Evolutionary conservation across 2,113 vertebrate species (phyloP).

Genomic region (Seriola aureovittata): DNA sequence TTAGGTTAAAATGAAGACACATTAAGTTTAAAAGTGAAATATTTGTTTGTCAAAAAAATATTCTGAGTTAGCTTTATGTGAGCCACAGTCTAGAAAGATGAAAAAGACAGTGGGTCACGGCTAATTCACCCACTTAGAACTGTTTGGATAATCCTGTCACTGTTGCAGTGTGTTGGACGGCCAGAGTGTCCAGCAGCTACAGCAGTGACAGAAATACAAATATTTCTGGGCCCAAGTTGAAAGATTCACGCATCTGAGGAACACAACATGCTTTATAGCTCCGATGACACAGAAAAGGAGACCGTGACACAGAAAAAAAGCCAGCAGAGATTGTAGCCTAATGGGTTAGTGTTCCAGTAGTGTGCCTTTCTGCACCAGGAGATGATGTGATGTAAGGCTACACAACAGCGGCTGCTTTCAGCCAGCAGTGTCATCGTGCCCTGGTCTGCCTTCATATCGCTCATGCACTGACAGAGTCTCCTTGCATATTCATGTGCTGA

Average conservation of each 20-base stretch:
- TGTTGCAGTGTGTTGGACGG: conserved; percentile 16
- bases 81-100: not conserved
- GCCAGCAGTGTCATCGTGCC: conserved; percentile 44
- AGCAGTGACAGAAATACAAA: conserved; percentile 26
- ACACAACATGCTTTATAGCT: conserved; percentile 35
- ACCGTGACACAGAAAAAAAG: conserved; percentile 61
- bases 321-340: conserved; percentile 58
- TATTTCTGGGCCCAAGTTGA: not conserved
- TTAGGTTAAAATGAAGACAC: not conserved
- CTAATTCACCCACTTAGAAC: conserved; percentile 3
- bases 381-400: conserved; percentile 73
- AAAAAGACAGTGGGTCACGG: conserved; percentile 28
- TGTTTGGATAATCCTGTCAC: conserved; percentile 25
- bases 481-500: conserved; percentile 72
- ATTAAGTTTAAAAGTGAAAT: conserved; percentile 2
- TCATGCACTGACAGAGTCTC: conserved; percentile 40
- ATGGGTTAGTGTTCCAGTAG: conserved; percentile 74
- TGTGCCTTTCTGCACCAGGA: conserved; percentile 68
- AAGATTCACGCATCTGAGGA: conserved; percentile 26
- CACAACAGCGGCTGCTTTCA: conserved; percentile 66
- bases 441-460: conserved; percentile 45
- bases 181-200: not conserved
- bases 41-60: conserved; percentile 22
- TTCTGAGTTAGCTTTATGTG: not conserved
- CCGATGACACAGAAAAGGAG: conserved; percentile 68